phyloP scores from a whole-genome alignment of 2,888 invertebrate species.

The Papilio gigon region DNA sequence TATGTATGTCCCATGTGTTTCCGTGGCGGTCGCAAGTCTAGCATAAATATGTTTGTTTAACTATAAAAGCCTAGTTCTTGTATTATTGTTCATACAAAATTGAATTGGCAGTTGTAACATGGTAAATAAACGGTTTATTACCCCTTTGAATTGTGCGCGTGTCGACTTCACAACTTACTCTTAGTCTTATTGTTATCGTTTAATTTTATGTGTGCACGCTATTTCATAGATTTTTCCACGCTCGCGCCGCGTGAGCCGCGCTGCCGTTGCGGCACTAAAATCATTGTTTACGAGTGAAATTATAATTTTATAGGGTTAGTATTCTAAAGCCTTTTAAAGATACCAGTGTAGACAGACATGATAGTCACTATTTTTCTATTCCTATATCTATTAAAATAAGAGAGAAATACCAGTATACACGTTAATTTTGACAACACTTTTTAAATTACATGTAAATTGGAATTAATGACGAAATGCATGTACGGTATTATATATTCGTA shows the following conservation, averaged over 20 bases:
- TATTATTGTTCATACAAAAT: conserved; percentile 39
- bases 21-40: neutral
- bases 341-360: neutral
- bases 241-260: conserved; percentile 44
- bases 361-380: neutral
- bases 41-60: conserved; percentile 31
- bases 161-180: conserved; percentile 57
- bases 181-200: conserved; percentile 63
- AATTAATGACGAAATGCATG: too few relatives aligned
- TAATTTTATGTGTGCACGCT: conserved; percentile 61
- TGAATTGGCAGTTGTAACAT: conserved; percentile 43
- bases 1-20: neutral
- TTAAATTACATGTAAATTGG: too few relatives aligned
- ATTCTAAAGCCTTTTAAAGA: neutral
- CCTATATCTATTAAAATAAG: too few relatives aligned
- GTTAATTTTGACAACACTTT: neutral
- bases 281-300: conserved; percentile 29
- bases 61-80: conserved; percentile 17
- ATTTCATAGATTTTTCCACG: conserved; percentile 60
- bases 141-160: conserved; percentile 51
- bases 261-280: conserved; percentile 1
- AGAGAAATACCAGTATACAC: too few relatives aligned
- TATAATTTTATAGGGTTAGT: conserved; percentile 37
- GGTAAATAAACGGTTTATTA: conserved; percentile 49
- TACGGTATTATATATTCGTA: too few relatives aligned